Evolutionary conservation across 2,888 invertebrate species (phyloP).

Genomic region (Xestia xanthographa): DNA sequence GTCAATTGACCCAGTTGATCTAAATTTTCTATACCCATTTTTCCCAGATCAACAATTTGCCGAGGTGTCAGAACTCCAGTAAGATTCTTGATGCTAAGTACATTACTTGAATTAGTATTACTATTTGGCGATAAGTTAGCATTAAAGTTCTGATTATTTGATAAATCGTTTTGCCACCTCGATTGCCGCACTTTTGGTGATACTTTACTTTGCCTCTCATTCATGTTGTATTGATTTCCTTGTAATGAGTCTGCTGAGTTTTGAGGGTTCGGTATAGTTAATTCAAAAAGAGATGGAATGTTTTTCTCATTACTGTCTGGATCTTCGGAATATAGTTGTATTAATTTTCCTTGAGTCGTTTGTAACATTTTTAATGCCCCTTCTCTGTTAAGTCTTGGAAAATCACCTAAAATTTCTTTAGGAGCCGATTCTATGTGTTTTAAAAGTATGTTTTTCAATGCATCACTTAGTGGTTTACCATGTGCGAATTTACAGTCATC

Average conservation of each 20-base stretch:
- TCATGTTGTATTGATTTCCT: constrained; percentile 78
- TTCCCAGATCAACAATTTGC: constrained; percentile 91
- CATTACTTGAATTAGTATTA: constrained; percentile 77
- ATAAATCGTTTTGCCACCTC: constrained; percentile 87
- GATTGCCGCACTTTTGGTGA: constrained; percentile 88
- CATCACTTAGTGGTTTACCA: constrained; percentile 95
- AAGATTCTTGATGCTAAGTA: constrained; percentile 90
- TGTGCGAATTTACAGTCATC: constrained; percentile 99
- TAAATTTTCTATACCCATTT: constrained; percentile 91
- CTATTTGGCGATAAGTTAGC: constrained; percentile 77
- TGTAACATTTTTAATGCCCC: constrained; percentile 92
- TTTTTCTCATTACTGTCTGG: constrained; percentile 80
- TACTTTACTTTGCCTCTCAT: constrained; percentile 83
- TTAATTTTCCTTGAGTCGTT: constrained; percentile 85
- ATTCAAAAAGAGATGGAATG: constrained; percentile 87
- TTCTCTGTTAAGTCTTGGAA: constrained; percentile 95
- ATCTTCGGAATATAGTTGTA: constrained; percentile 84
- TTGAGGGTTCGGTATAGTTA: constrained; percentile 86
- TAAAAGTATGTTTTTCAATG: constrained; percentile 91
- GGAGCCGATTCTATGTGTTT: constrained; percentile 97
- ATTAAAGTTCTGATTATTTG: constrained; percentile 78
- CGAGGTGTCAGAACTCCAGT: constrained; percentile 90
- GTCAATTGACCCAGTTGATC: constrained; percentile 91
- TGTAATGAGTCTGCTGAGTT: constrained; percentile 72
- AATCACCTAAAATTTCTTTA: constrained; percentile 97